Evolutionary conservation across 2,888 invertebrate species (phyloP).

Genomic region (Oxycera nigricornis): DNA sequence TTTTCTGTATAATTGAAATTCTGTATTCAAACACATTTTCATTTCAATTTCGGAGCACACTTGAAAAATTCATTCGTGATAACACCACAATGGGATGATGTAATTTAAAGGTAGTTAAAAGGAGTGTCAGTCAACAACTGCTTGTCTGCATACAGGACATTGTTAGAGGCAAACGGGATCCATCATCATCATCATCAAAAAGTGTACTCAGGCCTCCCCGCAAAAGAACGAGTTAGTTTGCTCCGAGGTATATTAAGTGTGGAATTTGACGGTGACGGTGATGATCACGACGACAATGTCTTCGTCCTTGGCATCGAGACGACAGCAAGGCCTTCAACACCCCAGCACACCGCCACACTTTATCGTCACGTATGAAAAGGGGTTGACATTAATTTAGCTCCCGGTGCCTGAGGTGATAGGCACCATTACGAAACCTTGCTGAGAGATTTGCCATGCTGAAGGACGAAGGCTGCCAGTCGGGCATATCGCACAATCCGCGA

Average conservation of each 20-base stretch:
- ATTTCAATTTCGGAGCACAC: too few species aligned
- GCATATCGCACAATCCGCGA: slow-evolving; percentile 37
- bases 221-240: slow-evolving; percentile 33
- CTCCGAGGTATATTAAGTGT: slow-evolving; percentile 30
- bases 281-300: slow-evolving; percentile 20
- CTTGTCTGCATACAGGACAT: not conserved
- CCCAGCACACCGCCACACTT: not conserved
- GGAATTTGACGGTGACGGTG: slow-evolving; percentile 21
- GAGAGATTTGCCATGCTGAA: slow-evolving; percentile 18
- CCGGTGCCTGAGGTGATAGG: slow-evolving; percentile 37
- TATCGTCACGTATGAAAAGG: slow-evolving; percentile 38
- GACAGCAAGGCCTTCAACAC: slow-evolving; percentile 19
- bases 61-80: not conserved
- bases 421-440: slow-evolving; percentile 21
- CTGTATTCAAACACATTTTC: too few species aligned
- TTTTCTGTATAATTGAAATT: too few species aligned
- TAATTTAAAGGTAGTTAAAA: not conserved
- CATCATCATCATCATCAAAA: not conserved
- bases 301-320: slow-evolving; percentile 22
- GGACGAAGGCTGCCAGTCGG: slow-evolving; percentile 3
- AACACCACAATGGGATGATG: not conserved
- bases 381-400: slow-evolving; percentile 41
- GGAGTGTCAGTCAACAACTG: not conserved
- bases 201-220: not conserved
- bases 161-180: slow-evolving; percentile 22